A percentile compares a stretch with the other conserved stretches of the same genome.
phyloP scores from a whole-genome alignment of 1,140 invertebrate species.

The Samia ricini region DNA sequence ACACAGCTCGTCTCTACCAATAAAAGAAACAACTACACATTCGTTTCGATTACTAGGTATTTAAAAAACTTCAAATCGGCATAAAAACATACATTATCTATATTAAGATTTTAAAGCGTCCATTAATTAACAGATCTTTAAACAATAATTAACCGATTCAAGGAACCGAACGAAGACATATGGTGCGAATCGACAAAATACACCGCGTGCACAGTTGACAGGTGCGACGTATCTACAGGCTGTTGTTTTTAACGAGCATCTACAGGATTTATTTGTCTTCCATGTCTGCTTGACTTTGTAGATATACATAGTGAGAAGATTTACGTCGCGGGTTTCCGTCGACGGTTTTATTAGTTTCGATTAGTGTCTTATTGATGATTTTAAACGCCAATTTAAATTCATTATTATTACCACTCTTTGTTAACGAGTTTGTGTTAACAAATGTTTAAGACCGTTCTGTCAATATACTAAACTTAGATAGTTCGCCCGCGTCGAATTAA shows the following conservation, averaged over 20 bases:
- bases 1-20: no score
- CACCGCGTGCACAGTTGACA: not conserved
- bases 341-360: not conserved
- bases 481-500: no score
- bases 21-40: no score
- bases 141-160: not conserved
- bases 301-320: not conserved
- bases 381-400: not conserved
- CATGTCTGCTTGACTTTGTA: not conserved
- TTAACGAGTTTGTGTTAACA: not conserved
- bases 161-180: not conserved
- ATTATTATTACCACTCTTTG: not conserved
- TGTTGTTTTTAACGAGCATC: not conserved
- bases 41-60: no score
- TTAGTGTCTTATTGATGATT: not conserved
- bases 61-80: no score
- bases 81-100: not conserved
- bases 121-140: not conserved
- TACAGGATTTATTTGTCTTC: not conserved
- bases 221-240: not conserved
- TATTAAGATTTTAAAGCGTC: not conserved
- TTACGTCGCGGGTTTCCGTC: not conserved
- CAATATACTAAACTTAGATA: no score
- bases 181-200: not conserved
- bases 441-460: not conserved